Evolutionary conservation across 2,797 vertebrate species (phyloP), one percentile per base, ranked within the genome.

Genomic region (Alauda arvensis): DNA sequence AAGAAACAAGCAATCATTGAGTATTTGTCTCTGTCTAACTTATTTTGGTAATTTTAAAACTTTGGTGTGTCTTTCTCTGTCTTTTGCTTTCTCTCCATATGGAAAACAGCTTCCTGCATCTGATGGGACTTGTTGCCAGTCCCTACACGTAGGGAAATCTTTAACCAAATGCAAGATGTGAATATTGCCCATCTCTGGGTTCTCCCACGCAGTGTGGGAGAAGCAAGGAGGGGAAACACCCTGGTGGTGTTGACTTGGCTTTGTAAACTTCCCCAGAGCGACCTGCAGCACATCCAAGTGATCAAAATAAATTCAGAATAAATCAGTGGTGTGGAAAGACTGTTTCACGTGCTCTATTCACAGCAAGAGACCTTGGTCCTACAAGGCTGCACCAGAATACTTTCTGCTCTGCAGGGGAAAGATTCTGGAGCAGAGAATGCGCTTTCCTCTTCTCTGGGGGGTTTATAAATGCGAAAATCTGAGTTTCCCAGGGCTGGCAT

Each of bases 191-290:
- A 0, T 72, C 81, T 62, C 56, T 88, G 48, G 43, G 26, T 21
- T 46, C 48, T 39, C 37, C n/a, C 21, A 4, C 0, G 0, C 33
- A 24, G 5, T 19, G 18, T 51, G 26, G 55, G 56, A 67, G 72
- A 57, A 68, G 5, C 11, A 8, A 42, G 55, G 34, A 21, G 2
- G 13, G 14, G 19, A 53, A 63, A 20, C 42, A n/a, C 24, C n/a
- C 29, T 46, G 40, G 39, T 6, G 13, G 46, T 23, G 14, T 51
- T 68, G 33, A 24, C 29, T 66, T 53, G 69, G 24, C 21, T 83
- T 86, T 49, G 45, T 65, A 8, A 57, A 49, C 29, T 85, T 57
- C 72, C 56, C 28, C 40, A 26, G n/a, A 70, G 51, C 28, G 55
- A 20, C 51, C 43, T 53, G 31, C 31, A 51, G 49, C 37, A 5